Evolutionary conservation across 2,113 vertebrate species (phyloP).

Genomic region (Planiliza haematocheilus): DNA sequence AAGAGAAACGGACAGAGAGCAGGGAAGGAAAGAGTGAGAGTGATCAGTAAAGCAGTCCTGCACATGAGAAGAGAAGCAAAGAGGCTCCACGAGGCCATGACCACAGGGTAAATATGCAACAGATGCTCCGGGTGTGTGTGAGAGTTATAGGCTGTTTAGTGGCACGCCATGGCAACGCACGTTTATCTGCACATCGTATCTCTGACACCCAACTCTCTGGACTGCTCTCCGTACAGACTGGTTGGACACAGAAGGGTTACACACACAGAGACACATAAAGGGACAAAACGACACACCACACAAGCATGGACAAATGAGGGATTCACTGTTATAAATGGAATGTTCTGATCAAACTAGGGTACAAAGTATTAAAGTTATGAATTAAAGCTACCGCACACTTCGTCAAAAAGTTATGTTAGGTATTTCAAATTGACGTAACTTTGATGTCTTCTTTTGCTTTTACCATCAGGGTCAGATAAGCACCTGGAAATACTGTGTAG

Average conservation of each 20-base stretch:
- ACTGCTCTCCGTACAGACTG: not conserved
- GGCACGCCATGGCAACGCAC: constrained; percentile 32
- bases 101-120: constrained; percentile 65
- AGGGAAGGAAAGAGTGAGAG: not conserved
- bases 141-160: constrained; percentile 50
- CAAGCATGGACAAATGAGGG: not conserved
- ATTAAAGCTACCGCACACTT: no score
- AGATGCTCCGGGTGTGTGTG: constrained; percentile 57
- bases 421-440: not conserved
- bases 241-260: not conserved
- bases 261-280: not conserved
- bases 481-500: not conserved
- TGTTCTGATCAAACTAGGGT: no score
- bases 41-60: constrained; percentile 3
- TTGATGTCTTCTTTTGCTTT: not conserved
- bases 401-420: not conserved
- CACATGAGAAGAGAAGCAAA: constrained; percentile 11
- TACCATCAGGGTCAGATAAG: not conserved
- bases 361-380: no score
- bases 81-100: constrained; percentile 41
- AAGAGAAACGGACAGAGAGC: not conserved
- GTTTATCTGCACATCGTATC: constrained; percentile 46
- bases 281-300: no score
- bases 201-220: constrained; percentile 14
- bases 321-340: not conserved